Base-by-base conservation (phyloP, 2,888 invertebrate species). In the Lasioglossum oenotherae region DNA sequence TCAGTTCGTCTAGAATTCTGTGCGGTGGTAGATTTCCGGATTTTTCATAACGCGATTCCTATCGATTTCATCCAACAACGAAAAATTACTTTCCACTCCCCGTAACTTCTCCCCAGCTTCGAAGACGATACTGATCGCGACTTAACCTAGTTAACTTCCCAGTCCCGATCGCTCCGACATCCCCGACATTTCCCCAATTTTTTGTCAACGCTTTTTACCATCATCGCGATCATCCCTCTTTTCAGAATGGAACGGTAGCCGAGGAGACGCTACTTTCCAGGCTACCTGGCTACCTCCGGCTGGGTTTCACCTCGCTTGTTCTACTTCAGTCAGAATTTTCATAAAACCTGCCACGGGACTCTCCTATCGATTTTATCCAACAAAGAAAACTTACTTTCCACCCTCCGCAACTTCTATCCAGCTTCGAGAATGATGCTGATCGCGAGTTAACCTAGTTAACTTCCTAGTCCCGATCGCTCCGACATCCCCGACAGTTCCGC, bases 1-100 rank as follows among this genome's bases (percentile, higher is more conserved):
- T 53, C 53, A 19, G 44, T 4, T 14, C 49, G 49, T 0, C 4
- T 49, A 6, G 16, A 0, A 5, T 49, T 5, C 85, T 57, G n/a
- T 3, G n/a, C 6, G 12, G 2, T 10, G 23, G 8, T 10, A n/a
- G 57, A 60, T 60, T 12, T 60, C 4, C 57, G 78, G 80, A 81
- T 86, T 83, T 85, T 83, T 81, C 78, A 78, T 88, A 72, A 64
- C 67, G 8, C 4, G 12, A 4, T 23, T 67, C 57, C 67, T 85
- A 85, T 87, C 82, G 85, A 85, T 82, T 88, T 81, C 74, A 19
- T 84, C 77, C 67, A 49, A 64, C 53, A 72, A 46, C 38, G 71
- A 46, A 44, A 74, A 88, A 83, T 88, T 80, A 79, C 60, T 74
- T 80, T 71, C 23, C 60, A 67, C 4, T 19, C 44, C 4, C 10